These are phyloP conservation scores for Nothoprocta pentlandii DNA, from an alignment of 2,113 vertebrate species.

Conservation along the genomic window DNA sequence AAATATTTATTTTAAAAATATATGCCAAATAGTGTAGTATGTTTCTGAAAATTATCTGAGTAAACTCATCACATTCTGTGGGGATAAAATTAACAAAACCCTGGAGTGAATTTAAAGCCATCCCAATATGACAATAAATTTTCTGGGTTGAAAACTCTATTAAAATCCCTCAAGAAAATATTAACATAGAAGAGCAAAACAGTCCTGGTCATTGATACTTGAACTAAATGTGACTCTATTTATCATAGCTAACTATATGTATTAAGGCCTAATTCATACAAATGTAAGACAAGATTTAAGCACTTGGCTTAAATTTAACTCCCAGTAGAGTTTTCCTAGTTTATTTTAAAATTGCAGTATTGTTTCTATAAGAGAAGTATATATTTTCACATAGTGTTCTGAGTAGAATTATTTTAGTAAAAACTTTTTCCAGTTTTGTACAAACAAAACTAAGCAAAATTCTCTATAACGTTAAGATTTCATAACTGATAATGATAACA, in stretches of 20 bases:
- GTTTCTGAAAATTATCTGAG: not conserved
- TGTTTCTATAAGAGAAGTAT: not conserved
- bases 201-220: not conserved
- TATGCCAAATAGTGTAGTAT: not conserved
- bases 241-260: not conserved
- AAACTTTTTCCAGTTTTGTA: not conserved
- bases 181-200: not conserved
- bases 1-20: not conserved
- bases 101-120: not conserved
- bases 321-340: not conserved
- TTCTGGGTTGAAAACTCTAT: not conserved
- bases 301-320: not conserved
- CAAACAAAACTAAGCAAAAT: not conserved
- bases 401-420: not conserved
- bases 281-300: not conserved
- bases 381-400: not conserved
- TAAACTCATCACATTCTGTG: not conserved
- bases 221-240: not conserved
- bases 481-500: not conserved
- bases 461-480: not conserved
- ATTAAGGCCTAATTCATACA: not conserved
- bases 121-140: not conserved
- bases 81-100: not conserved
- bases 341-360: not conserved
- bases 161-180: not conserved